A percentile compares a stretch with the other conserved stretches of the same genome.
These are phyloP conservation scores for Drosophila punjabiensis DNA, from an alignment of 1,140 invertebrate species.

Conservation along the genomic window DNA sequence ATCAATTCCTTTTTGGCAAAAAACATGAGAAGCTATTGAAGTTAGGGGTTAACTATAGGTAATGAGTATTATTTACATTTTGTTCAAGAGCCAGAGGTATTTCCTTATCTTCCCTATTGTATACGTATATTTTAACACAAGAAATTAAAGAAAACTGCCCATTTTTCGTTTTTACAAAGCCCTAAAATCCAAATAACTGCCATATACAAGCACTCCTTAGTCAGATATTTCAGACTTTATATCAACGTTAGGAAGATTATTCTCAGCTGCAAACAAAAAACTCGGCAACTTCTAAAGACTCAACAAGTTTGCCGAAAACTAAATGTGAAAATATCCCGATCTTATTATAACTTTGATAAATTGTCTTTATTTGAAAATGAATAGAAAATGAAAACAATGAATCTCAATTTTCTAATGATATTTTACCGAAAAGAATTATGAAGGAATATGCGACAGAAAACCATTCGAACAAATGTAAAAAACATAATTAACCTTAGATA, in stretches of 20 bases:
- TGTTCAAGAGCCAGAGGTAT: conserved; percentile 2
- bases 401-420: conserved; percentile 66
- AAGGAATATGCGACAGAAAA: background rate
- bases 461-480: conserved; percentile 18
- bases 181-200: background rate
- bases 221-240: background rate
- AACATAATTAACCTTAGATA: conserved; percentile 6
- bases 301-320: background rate
- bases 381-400: conserved; percentile 14
- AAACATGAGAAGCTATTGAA: background rate
- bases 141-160: background rate
- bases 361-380: background rate
- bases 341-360: background rate
- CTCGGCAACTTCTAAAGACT: background rate
- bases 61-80: background rate
- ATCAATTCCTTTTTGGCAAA: background rate
- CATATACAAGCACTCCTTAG: background rate
- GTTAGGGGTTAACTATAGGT: background rate
- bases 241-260: background rate
- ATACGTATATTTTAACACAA: background rate
- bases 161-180: background rate
- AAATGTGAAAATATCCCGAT: background rate
- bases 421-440: conserved; percentile 19
- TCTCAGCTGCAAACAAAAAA: background rate
- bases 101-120: background rate